Conservation (phyloP, 2,113 vertebrate species). For the Epinephelus cyanopodus region DNA sequence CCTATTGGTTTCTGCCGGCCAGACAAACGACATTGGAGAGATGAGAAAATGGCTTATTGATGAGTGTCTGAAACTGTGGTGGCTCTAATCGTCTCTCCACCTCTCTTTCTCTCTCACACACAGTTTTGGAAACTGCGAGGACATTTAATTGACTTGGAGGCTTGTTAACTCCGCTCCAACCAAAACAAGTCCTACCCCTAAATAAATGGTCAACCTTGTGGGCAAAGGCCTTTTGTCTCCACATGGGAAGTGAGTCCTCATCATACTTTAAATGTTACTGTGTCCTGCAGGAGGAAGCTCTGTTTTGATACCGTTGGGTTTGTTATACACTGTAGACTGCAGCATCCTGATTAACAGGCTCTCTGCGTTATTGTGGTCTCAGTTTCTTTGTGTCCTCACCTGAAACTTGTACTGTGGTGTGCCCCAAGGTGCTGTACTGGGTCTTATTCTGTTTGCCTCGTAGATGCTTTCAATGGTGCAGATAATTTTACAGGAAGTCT, state of each 20-base stretch:
- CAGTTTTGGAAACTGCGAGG: not conserved
- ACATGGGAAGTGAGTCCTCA: not conserved
- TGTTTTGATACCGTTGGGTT: not conserved
- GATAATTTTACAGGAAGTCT: not conserved
- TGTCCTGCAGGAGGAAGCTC: no score
- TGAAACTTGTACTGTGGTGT: not conserved
- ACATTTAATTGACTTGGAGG: slow-evolving; percentile 5
- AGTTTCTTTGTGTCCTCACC: not conserved
- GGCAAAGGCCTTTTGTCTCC: not conserved
- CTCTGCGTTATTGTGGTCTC: no score
- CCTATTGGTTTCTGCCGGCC: slow-evolving; percentile 74
- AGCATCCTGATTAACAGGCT: no score
- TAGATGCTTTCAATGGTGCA: no score
- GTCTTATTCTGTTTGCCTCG: not conserved
- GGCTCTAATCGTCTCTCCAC: slow-evolving; percentile 11
- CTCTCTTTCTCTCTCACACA: not conserved
- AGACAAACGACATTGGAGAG: slow-evolving; percentile 65
- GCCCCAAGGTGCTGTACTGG: not conserved
- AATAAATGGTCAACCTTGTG: not conserved
- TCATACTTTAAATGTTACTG: no score
- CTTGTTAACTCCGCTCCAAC: not conserved
- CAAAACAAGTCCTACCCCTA: not conserved
- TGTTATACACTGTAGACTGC: not conserved
- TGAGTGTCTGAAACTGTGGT: slow-evolving; percentile 44
- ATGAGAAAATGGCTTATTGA: slow-evolving; percentile 75